Conservation (phyloP, 1,140 invertebrate species). For the Neotoxoptera formosana region DNA sequence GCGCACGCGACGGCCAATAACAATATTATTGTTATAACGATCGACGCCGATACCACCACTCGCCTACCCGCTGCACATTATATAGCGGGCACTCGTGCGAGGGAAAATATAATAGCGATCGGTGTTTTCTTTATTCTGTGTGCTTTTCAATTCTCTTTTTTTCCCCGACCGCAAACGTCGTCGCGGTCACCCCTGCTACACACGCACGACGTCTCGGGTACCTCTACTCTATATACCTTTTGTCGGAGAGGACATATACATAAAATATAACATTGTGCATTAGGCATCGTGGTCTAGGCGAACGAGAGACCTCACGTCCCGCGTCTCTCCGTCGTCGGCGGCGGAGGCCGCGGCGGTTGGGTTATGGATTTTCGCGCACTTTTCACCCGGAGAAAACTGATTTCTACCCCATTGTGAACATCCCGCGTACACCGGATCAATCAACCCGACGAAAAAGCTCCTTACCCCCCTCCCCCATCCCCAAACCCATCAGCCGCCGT, state of each 20-base stretch:
- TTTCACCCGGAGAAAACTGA: not conserved
- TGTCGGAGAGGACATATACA: not conserved
- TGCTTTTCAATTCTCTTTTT: not conserved
- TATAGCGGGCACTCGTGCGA: not conserved
- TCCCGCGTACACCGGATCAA: not conserved
- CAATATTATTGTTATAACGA: not conserved
- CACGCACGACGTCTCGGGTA: not conserved
- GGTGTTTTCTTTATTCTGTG: not conserved
- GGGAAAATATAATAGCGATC: not conserved
- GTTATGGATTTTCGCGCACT: not conserved
- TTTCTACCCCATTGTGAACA: constrained; percentile 27
- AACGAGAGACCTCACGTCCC: not conserved
- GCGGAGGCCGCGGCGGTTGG: not conserved
- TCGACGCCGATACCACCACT: not conserved
- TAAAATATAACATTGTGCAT: not conserved
- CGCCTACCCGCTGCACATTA: not conserved
- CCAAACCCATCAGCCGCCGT: not conserved
- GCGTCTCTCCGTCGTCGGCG: not conserved
- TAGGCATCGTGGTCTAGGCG: not conserved
- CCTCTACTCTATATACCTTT: not conserved
- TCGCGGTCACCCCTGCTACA: not conserved
- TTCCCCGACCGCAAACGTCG: not conserved
- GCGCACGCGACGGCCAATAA: not conserved
- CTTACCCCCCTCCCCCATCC: not conserved
- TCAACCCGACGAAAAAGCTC: not conserved